phyloP scores from a whole-genome alignment of 2,797 vertebrate genomes.

The Acridotheres tristis region DNA sequence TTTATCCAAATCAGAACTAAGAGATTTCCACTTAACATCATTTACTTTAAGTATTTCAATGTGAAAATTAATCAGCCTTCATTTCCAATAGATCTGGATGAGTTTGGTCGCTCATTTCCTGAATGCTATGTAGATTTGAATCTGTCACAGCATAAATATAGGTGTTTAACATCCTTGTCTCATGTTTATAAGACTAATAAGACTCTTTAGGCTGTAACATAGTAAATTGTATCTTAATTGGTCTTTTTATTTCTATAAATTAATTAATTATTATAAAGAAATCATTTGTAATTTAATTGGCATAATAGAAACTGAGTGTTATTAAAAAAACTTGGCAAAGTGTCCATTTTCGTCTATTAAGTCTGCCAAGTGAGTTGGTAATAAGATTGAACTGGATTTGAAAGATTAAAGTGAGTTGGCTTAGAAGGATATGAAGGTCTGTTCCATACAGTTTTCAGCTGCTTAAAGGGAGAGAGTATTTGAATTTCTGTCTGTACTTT shows the following conservation, averaged over 20 bases:
- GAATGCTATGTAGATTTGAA: not conserved
- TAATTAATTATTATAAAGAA: not conserved
- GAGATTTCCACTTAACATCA: not conserved
- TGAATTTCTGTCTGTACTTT: not conserved
- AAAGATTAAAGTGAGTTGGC: constrained; percentile 16
- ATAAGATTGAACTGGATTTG: constrained; percentile 51
- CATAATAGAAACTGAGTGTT: not conserved
- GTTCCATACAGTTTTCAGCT: not conserved
- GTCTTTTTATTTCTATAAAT: not conserved
- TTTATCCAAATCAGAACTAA: not conserved
- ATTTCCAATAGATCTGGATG: not conserved
- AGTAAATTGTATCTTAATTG: not conserved
- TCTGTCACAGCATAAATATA: not conserved
- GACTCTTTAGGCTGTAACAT: not conserved
- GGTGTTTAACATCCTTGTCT: not conserved
- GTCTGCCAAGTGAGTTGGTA: constrained; percentile 24
- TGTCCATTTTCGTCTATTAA: not conserved
- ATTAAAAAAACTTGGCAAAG: not conserved
- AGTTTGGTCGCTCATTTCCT: not conserved
- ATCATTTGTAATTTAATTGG: not conserved
- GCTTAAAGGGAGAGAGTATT: not conserved
- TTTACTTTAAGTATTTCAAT: not conserved
- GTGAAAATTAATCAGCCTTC: not conserved
- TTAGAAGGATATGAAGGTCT: constrained; percentile 3
- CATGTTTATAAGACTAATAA: not conserved